A percentile compares a stretch with the other conserved stretches of the same genome.
Evolutionary conservation across 1,140 invertebrate species (phyloP).

Genomic region (Drosophila leontia): DNA sequence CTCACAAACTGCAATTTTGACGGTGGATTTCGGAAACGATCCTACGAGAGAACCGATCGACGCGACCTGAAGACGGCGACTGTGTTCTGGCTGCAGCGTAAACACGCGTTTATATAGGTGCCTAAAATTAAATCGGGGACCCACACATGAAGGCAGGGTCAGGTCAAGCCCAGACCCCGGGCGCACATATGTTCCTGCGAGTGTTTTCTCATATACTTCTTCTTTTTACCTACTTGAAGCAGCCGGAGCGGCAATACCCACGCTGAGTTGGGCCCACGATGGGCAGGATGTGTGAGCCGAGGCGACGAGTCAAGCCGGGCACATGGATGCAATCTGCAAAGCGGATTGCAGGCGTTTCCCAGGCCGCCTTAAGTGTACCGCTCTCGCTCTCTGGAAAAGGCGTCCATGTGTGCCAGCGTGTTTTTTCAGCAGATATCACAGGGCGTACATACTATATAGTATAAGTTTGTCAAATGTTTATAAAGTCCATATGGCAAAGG

Average conservation of each 20-base stretch:
- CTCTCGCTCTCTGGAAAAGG: slow-evolving; percentile 7
- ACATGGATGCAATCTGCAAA: slow-evolving; percentile 78
- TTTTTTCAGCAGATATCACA: slow-evolving; percentile 26
- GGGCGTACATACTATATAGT: background rate
- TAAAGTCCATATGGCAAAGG: slow-evolving; percentile 21
- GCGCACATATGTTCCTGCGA: slow-evolving; percentile 58
- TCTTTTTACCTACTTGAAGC: slow-evolving; percentile 80
- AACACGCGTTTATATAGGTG: slow-evolving; percentile 81
- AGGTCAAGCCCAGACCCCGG: slow-evolving; percentile 67
- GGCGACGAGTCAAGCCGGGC: slow-evolving; percentile 36
- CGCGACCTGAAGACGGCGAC: slow-evolving; percentile 63
- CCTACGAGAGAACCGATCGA: slow-evolving; percentile 27
- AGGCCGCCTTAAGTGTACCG: slow-evolving; percentile 70
- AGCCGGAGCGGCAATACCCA: slow-evolving; percentile 68
- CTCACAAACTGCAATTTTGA: slow-evolving; percentile 56
- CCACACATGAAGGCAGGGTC: slow-evolving; percentile 80
- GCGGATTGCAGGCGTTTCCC: slow-evolving; percentile 73
- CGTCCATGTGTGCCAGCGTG: slow-evolving; percentile 28
- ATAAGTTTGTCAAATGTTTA: slow-evolving; percentile 18
- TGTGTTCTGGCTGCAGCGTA: slow-evolving; percentile 69
- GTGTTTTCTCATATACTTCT: slow-evolving; percentile 17
- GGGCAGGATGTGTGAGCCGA: slow-evolving; percentile 36
- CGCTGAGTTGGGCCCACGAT: slow-evolving; percentile 52
- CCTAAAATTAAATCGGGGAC: slow-evolving; percentile 76
- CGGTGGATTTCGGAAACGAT: slow-evolving; percentile 16